Conservation (phyloP, 2,888 invertebrate species). For the Drosophila neonasuta region DNA sequence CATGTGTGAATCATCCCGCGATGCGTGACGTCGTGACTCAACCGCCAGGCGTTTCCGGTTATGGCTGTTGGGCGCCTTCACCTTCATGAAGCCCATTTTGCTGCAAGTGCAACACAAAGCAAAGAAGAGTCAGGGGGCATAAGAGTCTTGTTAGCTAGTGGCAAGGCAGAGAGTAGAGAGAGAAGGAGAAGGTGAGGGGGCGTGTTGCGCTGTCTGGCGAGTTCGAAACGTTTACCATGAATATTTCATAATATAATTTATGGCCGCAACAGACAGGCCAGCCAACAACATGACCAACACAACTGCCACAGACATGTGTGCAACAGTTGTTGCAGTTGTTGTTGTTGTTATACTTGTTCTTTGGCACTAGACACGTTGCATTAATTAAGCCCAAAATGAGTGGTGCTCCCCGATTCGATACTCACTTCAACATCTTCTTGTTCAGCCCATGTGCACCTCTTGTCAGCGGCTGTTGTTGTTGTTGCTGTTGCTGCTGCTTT, state of each 20-base stretch:
- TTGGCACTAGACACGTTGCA: conserved; percentile 55
- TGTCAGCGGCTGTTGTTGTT: conserved; percentile 58
- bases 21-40: conserved; percentile 87
- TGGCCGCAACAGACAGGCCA: conserved; percentile 49
- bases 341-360: conserved; percentile 43
- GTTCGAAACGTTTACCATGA: conserved; percentile 65
- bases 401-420: conserved; percentile 37
- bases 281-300: conserved; percentile 21
- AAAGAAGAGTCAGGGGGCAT: conserved; percentile 78
- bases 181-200: neutral
- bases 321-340: conserved; percentile 40
- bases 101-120: conserved; percentile 83
- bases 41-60: conserved; percentile 91
- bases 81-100: conserved; percentile 88
- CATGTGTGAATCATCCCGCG: conserved; percentile 91
- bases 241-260: conserved; percentile 70
- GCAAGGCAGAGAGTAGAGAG: neutral
- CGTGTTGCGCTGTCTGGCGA: conserved; percentile 40
- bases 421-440: conserved; percentile 81
- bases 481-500: conserved; percentile 51
- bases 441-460: conserved; percentile 79
- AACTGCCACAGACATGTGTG: conserved; percentile 17
- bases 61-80: conserved; percentile 89
- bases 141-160: conserved; percentile 12
- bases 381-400: conserved; percentile 68